Percentiles rank a stretch among this genome's conserved stretches.
These are phyloP conservation scores for Athetis lepigone DNA, from an alignment of 2,888 invertebrate genomes.

Conservation along the genomic window DNA sequence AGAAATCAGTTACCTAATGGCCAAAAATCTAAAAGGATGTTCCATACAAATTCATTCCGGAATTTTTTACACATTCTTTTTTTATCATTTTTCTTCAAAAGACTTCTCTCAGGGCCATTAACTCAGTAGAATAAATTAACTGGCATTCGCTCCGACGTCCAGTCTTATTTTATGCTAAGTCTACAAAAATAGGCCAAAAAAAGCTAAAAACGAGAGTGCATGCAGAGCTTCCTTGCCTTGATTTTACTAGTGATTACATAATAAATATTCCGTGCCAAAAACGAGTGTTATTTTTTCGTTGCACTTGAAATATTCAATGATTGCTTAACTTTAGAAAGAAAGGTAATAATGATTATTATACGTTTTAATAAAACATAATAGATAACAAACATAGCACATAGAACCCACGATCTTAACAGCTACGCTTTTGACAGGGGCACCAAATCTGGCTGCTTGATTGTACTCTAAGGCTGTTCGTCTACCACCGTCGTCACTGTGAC, in stretches of 20 bases:
- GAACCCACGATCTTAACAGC: no score
- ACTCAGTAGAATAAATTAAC: slow-evolving; percentile 61
- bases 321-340: background rate
- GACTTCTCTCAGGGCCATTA: slow-evolving; percentile 39
- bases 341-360: no score
- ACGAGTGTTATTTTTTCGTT: background rate
- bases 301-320: background rate
- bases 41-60: slow-evolving; percentile 6
- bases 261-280: background rate
- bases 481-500: no score
- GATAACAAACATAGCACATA: no score
- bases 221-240: slow-evolving; percentile 12
- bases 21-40: background rate
- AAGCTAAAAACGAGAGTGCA: slow-evolving; percentile 22
- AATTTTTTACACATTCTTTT: slow-evolving; percentile 29
- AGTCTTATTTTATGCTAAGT: slow-evolving; percentile 34
- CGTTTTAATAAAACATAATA: no score
- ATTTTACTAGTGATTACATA: slow-evolving; percentile 18
- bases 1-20: background rate
- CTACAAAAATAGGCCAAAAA: slow-evolving; percentile 38
- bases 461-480: no score
- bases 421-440: no score
- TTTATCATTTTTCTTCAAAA: slow-evolving; percentile 24
- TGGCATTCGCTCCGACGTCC: slow-evolving; percentile 31
- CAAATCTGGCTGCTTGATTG: no score